A percentile compares a stretch with the other conserved stretches of the same genome.
Conservation (phyloP, 2,113 vertebrate species). For the Malurus alboscapulatus region DNA sequence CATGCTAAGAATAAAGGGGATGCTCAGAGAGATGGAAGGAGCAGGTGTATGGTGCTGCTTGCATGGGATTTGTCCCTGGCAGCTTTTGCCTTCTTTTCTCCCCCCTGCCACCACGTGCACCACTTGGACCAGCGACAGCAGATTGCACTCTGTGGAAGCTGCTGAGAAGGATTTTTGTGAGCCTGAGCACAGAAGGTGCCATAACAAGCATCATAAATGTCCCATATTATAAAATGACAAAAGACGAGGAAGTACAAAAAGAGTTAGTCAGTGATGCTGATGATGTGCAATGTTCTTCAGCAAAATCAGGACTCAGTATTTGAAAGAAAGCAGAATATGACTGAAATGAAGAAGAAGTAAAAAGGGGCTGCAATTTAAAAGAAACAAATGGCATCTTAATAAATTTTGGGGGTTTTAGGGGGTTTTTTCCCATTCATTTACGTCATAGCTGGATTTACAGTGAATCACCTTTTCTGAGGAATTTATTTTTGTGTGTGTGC, state of each 20-base stretch:
- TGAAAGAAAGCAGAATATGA: not conserved
- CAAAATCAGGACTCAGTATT: not conserved
- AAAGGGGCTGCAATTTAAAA: not conserved
- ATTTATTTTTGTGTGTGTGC: not conserved
- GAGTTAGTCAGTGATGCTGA: not conserved
- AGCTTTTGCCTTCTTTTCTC: not conserved
- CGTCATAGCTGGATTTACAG: not conserved
- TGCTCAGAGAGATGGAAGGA: not conserved
- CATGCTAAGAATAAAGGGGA: not conserved
- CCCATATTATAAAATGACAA: not conserved
- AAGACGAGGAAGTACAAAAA: not conserved
- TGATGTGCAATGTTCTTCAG: not conserved
- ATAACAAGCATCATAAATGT: not conserved
- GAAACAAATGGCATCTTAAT: not conserved
- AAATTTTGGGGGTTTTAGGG: not conserved
- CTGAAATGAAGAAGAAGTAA: not conserved
- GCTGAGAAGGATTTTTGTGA: not conserved
- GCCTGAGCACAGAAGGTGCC: not conserved
- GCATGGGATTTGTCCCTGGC: not conserved
- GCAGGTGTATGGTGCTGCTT: not conserved
- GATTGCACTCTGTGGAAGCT: not conserved
- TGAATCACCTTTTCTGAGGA: constrained; percentile 10
- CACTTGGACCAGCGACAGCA: not conserved
- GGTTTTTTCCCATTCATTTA: not conserved
- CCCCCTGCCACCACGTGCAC: not conserved